Evolutionary conservation across 1,140 invertebrate species (phyloP).

Genomic region (Sarcophaga peregrina): DNA sequence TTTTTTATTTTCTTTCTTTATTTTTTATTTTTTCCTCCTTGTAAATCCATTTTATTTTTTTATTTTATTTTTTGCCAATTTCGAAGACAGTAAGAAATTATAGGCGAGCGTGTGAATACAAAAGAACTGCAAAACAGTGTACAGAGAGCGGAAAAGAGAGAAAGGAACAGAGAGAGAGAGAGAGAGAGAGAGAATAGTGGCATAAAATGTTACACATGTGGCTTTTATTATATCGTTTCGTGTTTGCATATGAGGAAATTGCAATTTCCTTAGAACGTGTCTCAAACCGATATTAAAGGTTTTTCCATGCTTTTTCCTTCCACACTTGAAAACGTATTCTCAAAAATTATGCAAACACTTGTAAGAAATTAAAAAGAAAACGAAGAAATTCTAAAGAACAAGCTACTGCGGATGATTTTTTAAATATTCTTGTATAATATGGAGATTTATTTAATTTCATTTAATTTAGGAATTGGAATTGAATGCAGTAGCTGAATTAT

Average conservation of each 20-base stretch:
- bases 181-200: too few species aligned
- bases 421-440: too few species aligned
- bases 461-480: too few species aligned
- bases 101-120: too few species aligned
- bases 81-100: too few species aligned
- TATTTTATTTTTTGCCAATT: neutral
- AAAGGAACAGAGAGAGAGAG: too few species aligned
- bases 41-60: neutral
- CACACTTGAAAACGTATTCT: neutral
- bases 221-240: slow-evolving; percentile 32
- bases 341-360: slow-evolving; percentile 9
- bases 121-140: too few species aligned
- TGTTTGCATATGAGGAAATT: slow-evolving; percentile 40
- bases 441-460: too few species aligned
- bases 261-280: slow-evolving; percentile 35
- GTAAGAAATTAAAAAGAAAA: neutral
- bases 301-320: neutral
- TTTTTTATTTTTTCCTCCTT: neutral
- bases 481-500: too few species aligned
- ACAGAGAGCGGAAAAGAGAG: too few species aligned
- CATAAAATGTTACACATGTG: slow-evolving; percentile 1
- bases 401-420: too few species aligned
- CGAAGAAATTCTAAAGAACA: too few species aligned
- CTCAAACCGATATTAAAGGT: slow-evolving; percentile 29
- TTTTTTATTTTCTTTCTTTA: neutral